Evolutionary conservation across 2,113 vertebrate species (phyloP).

Genomic region (Silurus meridionalis): DNA sequence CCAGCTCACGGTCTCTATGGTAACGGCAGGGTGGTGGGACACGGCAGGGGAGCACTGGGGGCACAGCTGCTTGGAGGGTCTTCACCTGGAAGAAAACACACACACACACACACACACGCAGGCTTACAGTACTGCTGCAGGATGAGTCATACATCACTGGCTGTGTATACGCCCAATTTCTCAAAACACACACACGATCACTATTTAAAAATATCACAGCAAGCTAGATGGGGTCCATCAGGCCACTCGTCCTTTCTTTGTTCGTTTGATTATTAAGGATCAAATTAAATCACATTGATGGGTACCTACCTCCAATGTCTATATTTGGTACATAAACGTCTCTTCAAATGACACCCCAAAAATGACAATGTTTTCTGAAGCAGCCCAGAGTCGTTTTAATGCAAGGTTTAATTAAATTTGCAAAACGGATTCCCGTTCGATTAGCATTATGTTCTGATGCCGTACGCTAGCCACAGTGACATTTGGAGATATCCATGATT

Average conservation of each 20-base stretch:
- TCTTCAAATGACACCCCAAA: background rate
- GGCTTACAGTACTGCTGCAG: conserved; percentile 43
- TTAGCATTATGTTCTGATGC: background rate
- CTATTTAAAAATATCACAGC: background rate
- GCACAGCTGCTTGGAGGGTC: conserved; percentile 40
- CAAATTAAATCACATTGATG: background rate
- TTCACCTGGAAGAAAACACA: conserved; percentile 60
- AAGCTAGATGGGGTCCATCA: background rate
- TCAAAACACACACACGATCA: background rate
- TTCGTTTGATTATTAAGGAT: background rate
- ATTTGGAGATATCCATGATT: conserved; percentile 10
- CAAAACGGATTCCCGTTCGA: background rate
- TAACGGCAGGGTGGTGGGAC: conserved; percentile 33
- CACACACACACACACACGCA: background rate
- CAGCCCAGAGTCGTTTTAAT: background rate
- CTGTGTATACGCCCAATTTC: conserved; percentile 1
- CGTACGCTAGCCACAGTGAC: background rate
- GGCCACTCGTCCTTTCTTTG: no score
- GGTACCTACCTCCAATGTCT: background rate
- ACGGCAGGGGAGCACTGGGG: conserved; percentile 18
- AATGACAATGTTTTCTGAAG: background rate
- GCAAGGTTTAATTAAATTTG: background rate
- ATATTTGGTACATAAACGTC: background rate
- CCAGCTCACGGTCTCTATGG: conserved; percentile 24
- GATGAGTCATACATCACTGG: conserved; percentile 45